Evolutionary conservation across 2,888 invertebrate species (phyloP).

Genomic region (Tryphoninae sp.): DNA sequence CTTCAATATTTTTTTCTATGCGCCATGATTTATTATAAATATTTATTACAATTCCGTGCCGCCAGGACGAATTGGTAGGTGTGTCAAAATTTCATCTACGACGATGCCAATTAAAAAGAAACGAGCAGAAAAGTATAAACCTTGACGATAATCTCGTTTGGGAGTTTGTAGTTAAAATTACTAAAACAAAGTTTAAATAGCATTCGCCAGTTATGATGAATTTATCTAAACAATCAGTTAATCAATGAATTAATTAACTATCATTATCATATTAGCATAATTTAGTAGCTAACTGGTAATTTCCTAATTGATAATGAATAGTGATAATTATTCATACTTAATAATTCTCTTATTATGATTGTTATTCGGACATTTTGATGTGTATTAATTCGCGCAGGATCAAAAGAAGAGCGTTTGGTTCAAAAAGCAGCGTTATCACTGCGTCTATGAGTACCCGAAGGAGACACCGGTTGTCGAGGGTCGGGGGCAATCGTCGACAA

Average conservation of each 20-base stretch:
- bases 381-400: conserved; percentile 80
- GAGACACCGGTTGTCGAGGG: conserved; percentile 83
- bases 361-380: conserved; percentile 26
- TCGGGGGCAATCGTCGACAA: conserved; percentile 72
- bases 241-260: conserved; percentile 6
- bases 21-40: conserved; percentile 1
- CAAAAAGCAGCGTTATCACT: conserved; percentile 92
- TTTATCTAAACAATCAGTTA: not conserved
- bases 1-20: not conserved
- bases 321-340: too few species aligned
- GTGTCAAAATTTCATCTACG: conserved; percentile 67
- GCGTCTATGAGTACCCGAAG: conserved; percentile 92
- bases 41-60: conserved; percentile 70
- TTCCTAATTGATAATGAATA: not conserved
- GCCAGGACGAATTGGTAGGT: conserved; percentile 80
- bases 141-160: conserved; percentile 9
- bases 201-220: not conserved
- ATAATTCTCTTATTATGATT: conserved; percentile 4
- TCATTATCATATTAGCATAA: not conserved
- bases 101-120: conserved; percentile 30
- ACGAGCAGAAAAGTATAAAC: conserved; percentile 4
- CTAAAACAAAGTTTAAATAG: not conserved
- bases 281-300: too few species aligned
- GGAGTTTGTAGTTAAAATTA: conserved; percentile 20
- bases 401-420: conserved; percentile 89